These are phyloP conservation scores for Malthinus seriepunctatus DNA, from an alignment of 2,888 invertebrate species.

Conservation along the genomic window DNA sequence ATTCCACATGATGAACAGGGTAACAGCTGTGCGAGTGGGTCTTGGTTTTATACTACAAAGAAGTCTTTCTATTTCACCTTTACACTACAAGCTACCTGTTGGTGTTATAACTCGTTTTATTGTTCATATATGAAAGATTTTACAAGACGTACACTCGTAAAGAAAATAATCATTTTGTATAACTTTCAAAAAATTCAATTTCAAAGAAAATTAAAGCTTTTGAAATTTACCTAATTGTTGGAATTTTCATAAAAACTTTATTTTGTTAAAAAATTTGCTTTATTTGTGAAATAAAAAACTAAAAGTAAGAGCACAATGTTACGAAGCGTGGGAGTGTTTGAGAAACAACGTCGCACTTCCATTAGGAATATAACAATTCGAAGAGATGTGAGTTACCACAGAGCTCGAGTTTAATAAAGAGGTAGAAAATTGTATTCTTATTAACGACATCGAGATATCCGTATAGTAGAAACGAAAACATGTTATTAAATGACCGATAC, in stretches of 20 bases:
- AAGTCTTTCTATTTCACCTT: conserved; percentile 44
- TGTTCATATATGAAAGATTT: too few relatives aligned
- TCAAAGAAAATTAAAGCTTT: too few relatives aligned
- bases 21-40: conserved; percentile 53
- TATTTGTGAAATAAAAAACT: neutral
- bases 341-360: conserved; percentile 35
- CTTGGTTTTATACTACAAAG: neutral
- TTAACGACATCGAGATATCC: neutral
- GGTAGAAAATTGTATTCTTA: conserved; percentile 5
- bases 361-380: conserved; percentile 35
- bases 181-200: too few relatives aligned
- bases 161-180: too few relatives aligned
- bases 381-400: conserved; percentile 11
- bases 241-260: neutral
- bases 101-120: too few relatives aligned
- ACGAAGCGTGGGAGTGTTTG: conserved; percentile 44
- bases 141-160: too few relatives aligned
- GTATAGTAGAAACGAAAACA: conserved; percentile 7
- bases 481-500: conserved; percentile 11
- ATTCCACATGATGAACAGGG: conserved; percentile 64
- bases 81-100: conserved; percentile 49
- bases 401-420: neutral
- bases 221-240: too few relatives aligned
- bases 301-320: neutral
- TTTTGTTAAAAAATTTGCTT: neutral